phyloP scores from a whole-genome alignment of 2,888 invertebrate genomes.

The Torymus texanus region DNA sequence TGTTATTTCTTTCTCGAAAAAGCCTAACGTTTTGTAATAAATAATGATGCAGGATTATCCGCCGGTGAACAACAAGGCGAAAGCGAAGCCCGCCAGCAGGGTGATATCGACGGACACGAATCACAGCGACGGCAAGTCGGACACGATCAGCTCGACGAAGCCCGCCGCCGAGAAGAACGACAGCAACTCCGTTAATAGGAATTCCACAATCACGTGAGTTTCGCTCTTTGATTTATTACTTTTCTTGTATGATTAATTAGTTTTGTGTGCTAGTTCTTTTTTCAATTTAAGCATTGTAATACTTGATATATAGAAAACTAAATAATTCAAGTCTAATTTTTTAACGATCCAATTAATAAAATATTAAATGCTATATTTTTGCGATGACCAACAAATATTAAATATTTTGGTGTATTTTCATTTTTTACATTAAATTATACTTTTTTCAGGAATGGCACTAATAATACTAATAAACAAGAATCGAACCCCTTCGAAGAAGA shows the following conservation, averaged over 20 bases:
- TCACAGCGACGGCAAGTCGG: conserved; percentile 74
- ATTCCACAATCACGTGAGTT: conserved; percentile 81
- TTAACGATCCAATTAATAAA: too few species aligned
- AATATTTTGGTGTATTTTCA: too few species aligned
- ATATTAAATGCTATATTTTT: too few species aligned
- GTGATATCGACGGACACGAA: conserved; percentile 73
- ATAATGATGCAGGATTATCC: conserved; percentile 78
- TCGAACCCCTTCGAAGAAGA: conserved; percentile 92
- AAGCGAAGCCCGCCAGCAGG: conserved; percentile 74
- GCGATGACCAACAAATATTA: too few species aligned
- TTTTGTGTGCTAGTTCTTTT: too few species aligned
- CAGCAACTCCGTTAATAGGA: conserved; percentile 76
- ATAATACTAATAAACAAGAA: conserved; percentile 78
- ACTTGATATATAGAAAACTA: too few species aligned
- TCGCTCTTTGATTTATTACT: conserved; percentile 19
- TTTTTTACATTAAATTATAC: too few species aligned
- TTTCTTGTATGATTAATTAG: too few species aligned
- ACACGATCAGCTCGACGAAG: conserved; percentile 72
- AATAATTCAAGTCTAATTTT: too few species aligned
- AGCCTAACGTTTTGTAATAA: background rate
- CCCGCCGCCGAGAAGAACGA: conserved; percentile 70
- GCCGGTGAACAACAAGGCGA: conserved; percentile 77
- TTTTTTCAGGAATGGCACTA: conserved; percentile 79
- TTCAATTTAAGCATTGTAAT: too few species aligned
- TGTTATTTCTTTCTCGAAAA: too few species aligned